Evolutionary conservation across 2,888 invertebrate genomes (phyloP).

Genomic region (Pristionchus arcanus): DNA sequence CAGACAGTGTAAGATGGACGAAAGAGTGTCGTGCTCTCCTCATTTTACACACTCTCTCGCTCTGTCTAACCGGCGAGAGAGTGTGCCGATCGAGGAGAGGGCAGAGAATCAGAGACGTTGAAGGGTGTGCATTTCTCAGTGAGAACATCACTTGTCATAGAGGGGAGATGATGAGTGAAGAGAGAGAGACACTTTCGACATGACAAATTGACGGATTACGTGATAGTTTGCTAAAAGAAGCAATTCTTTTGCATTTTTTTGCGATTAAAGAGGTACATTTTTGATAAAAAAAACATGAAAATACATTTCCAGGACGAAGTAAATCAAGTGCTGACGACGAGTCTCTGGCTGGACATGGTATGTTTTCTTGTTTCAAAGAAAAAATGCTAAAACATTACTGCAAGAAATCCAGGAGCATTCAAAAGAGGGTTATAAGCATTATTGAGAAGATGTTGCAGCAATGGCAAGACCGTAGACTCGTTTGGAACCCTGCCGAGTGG

Average conservation of each 20-base stretch:
- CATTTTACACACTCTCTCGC: no score
- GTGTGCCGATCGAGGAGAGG: not conserved
- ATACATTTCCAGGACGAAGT: slow-evolving; percentile 65
- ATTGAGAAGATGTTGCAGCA: no score
- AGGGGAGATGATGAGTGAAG: slow-evolving; percentile 17
- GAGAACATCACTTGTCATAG: slow-evolving; percentile 39
- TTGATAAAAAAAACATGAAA: not conserved
- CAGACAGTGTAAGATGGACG: not conserved
- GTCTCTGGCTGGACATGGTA: slow-evolving; percentile 73
- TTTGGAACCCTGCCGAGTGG: no score
- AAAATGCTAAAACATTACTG: no score
- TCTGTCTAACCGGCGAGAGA: not conserved
- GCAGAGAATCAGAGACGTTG: not conserved
- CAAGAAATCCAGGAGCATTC: no score
- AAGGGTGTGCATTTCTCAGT: not conserved
- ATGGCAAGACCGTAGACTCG: no score
- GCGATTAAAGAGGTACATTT: not conserved
- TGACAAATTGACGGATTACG: slow-evolving; percentile 7
- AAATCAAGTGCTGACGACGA: slow-evolving; percentile 72
- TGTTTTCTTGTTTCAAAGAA: not conserved
- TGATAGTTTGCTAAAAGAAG: not conserved
- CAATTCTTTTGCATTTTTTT: not conserved
- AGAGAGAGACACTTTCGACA: slow-evolving; percentile 9
- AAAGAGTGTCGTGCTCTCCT: not conserved
- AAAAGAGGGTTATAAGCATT: no score